Percentiles rank a stretch among this genome's conserved stretches.
These are phyloP conservation scores for Rotaria macrura DNA, from an alignment of 2,888 invertebrate genomes.

Conservation along the genomic window DNA sequence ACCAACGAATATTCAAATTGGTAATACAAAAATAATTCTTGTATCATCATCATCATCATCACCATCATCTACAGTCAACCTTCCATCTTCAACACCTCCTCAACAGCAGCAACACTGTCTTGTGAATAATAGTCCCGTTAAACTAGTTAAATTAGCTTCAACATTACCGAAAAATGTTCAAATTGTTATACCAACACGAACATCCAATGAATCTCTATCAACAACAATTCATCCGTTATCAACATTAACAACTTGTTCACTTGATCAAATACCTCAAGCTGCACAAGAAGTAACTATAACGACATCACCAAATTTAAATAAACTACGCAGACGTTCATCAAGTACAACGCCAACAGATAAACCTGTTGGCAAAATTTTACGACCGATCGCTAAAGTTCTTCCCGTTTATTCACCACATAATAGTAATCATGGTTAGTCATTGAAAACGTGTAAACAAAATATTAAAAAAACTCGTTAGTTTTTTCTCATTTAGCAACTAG, in stretches of 20 bases:
- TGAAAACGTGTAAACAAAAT: neutral
- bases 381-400: constrained; percentile 9
- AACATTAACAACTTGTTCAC: neutral
- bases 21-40: constrained; percentile 5
- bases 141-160: neutral
- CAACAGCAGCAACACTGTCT: neutral
- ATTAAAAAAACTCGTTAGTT: neutral
- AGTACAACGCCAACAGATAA: constrained; percentile 6
- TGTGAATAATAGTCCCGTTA: neutral
- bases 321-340: constrained; percentile 6
- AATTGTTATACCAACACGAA: constrained; percentile 8
- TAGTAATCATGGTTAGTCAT: neutral
- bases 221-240: neutral
- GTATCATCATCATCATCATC: neutral
- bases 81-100: too few species aligned
- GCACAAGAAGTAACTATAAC: constrained; percentile 17
- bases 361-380: constrained; percentile 2
- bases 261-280: neutral
- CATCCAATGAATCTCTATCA: neutral
- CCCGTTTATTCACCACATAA: neutral
- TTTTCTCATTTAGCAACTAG: neutral
- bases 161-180: neutral
- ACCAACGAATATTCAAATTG: constrained; percentile 1
- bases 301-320: constrained; percentile 14
- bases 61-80: neutral